These are phyloP conservation scores for Himalopsyche phryganea DNA, from an alignment of 1,140 invertebrate species.

Conservation along the genomic window DNA sequence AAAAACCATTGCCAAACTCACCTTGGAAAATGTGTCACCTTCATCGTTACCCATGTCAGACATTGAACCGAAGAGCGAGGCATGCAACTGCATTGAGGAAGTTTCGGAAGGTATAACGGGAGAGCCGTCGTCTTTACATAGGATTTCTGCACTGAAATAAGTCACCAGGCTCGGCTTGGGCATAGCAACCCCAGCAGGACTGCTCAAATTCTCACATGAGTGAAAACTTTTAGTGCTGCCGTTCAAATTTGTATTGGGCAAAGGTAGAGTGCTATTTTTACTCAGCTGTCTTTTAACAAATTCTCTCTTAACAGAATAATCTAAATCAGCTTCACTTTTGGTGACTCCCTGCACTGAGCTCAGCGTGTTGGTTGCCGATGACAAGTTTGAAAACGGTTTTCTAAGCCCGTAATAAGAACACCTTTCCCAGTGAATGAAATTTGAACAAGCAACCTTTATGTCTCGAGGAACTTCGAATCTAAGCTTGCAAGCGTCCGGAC, in stretches of 20 bases:
- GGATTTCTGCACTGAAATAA: slow-evolving; percentile 28
- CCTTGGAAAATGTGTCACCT: slow-evolving; percentile 18
- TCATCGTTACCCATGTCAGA: slow-evolving; percentile 20
- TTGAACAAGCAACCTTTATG: slow-evolving; percentile 41
- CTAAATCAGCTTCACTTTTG: slow-evolving; percentile 23
- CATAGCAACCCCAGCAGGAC: neutral
- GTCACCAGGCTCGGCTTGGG: slow-evolving; percentile 4
- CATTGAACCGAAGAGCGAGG: slow-evolving; percentile 26
- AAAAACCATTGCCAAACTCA: slow-evolving; percentile 26
- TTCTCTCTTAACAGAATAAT: neutral
- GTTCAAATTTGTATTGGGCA: too few species aligned
- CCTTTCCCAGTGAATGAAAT: slow-evolving; percentile 50
- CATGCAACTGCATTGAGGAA: slow-evolving; percentile 21
- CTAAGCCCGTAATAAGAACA: slow-evolving; percentile 37
- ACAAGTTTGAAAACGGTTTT: slow-evolving; percentile 7
- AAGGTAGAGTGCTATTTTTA: neutral
- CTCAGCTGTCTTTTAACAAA: neutral
- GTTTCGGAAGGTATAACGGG: slow-evolving; percentile 11
- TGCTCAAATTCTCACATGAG: slow-evolving; percentile 21
- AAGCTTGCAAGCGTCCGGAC: slow-evolving; percentile 19
- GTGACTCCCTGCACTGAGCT: slow-evolving; percentile 3
- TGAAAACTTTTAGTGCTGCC: neutral
- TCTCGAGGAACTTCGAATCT: slow-evolving; percentile 26
- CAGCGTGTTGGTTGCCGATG: neutral
- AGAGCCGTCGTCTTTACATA: slow-evolving; percentile 11